Evolutionary conservation across 2,888 invertebrate species (phyloP).

Genomic region (Diachrysia chrysitis): DNA sequence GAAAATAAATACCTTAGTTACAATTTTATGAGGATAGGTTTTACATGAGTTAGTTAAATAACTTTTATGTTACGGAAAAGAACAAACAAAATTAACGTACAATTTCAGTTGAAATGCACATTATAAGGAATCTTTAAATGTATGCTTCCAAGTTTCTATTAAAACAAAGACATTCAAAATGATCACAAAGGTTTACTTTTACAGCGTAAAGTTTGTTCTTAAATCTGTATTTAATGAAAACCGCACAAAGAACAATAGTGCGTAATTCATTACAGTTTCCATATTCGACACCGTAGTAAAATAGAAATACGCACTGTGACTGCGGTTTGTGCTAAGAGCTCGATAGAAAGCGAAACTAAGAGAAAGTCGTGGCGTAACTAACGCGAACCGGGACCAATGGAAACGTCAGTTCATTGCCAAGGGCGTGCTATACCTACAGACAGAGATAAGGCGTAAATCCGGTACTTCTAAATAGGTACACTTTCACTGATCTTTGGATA

Average conservation of each 20-base stretch:
- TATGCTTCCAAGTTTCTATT: too few relatives aligned
- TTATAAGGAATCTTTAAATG: too few relatives aligned
- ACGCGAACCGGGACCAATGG: constrained; percentile 42
- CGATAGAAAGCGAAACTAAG: constrained; percentile 62
- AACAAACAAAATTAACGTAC: too few relatives aligned
- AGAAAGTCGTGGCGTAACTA: constrained; percentile 62
- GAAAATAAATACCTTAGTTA: too few relatives aligned
- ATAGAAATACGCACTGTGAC: constrained; percentile 16
- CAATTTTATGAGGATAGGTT: too few relatives aligned
- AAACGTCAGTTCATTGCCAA: constrained; percentile 59
- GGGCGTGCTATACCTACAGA: constrained; percentile 48
- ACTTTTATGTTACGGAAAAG: too few relatives aligned
- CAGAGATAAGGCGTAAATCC: constrained; percentile 24
- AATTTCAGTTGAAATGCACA: too few relatives aligned
- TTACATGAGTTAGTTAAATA: too few relatives aligned
- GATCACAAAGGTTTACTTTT: too few relatives aligned
- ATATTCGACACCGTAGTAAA: constrained; percentile 10
- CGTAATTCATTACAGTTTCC: constrained; percentile 3
- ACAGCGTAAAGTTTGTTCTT: too few relatives aligned
- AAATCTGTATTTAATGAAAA: neutral
- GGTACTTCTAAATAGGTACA: constrained; percentile 8
- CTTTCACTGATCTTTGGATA: constrained; percentile 41
- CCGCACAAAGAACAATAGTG: neutral
- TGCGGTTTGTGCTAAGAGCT: constrained; percentile 16
- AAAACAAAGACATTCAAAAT: too few relatives aligned